Evolutionary conservation across 2,888 invertebrate genomes (phyloP), one percentile per base, ranked within the genome.

Genomic region (Aricia artaxerxes): DNA sequence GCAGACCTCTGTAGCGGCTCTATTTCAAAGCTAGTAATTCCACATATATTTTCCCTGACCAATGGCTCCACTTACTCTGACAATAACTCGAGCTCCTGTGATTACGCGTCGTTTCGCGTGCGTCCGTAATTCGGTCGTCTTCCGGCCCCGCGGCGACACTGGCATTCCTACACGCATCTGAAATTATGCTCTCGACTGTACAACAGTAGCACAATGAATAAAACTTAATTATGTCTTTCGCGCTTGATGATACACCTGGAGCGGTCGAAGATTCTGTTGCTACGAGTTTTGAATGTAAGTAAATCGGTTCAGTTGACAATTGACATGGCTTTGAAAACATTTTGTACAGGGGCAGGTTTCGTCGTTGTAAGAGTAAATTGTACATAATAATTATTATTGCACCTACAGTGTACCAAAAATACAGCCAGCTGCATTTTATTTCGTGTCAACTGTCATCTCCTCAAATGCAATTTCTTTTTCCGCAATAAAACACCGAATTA

Each of bases 81-180:
- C 79, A 79, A 78, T 77, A 77, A 80, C 73, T 75, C 57, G 57
- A 49, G 82, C 83, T 84, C 82, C 84, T 83, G 81, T 80, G 82
- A 84, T 84, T 83, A 84, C 82, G 89, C 91, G 86, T 85, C 85
- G 86, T 88, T 90, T 90, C 82, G 88, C 89, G 87, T 88, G 88
- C 86, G 83, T 83, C 82, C 81, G 81, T 89, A 88, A 89, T 89
- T 88, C 85, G 88, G 88, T 86, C 87, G 86, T 85, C 89, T 90
- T 91, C 91, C 90, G 90, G 88, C 86, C 91, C 90, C 81, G 83
- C 82, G 91, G 91, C 90, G 83, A 82, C 85, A 85, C 82, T 82
- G 82, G 80, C 88, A 89, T 90, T 87, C 90, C 85, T 78, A 84
- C 90, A 90, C 88, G 90, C 89, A 83, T 76, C 80, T 78, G 78